A percentile compares a stretch with the other conserved stretches of the same genome.
Conservation (phyloP, 2,888 invertebrate genomes). For the Brenthis ino region DNA sequence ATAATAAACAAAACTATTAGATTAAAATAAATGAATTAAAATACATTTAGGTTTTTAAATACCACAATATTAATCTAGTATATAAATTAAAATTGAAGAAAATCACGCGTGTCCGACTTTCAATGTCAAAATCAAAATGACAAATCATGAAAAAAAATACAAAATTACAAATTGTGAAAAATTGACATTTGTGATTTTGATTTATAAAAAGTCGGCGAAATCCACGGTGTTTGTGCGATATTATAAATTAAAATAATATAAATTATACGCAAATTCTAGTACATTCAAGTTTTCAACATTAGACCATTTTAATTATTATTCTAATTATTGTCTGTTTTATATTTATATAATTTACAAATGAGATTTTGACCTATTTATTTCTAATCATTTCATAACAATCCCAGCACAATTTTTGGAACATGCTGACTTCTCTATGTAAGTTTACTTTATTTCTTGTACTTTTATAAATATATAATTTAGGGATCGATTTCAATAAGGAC, state of each 20-base stretch:
- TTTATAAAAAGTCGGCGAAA: background rate
- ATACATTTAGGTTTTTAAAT: too few relatives aligned
- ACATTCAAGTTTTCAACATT: background rate
- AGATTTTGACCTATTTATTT: too few relatives aligned
- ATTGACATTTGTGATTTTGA: background rate
- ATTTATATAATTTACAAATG: too few relatives aligned
- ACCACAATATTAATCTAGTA: too few relatives aligned
- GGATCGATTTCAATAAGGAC: too few relatives aligned
- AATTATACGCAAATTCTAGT: background rate
- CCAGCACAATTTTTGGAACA: background rate
- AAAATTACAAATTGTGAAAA: too few relatives aligned
- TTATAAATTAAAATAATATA: constrained; percentile 2
- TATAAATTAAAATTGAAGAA: background rate
- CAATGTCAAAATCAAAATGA: constrained; percentile 9
- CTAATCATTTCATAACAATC: constrained; percentile 3
- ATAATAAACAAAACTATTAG: too few relatives aligned
- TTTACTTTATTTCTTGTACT: background rate
- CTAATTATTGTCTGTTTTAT: too few relatives aligned
- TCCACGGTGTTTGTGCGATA: background rate
- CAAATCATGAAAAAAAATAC: background rate
- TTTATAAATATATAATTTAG: too few relatives aligned
- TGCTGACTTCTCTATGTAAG: constrained; percentile 13
- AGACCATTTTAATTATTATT: too few relatives aligned
- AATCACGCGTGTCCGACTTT: background rate
- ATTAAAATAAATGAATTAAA: too few relatives aligned